Evolutionary conservation across 2,113 vertebrate species (phyloP).

Genomic region (Atherinomorus stipes): DNA sequence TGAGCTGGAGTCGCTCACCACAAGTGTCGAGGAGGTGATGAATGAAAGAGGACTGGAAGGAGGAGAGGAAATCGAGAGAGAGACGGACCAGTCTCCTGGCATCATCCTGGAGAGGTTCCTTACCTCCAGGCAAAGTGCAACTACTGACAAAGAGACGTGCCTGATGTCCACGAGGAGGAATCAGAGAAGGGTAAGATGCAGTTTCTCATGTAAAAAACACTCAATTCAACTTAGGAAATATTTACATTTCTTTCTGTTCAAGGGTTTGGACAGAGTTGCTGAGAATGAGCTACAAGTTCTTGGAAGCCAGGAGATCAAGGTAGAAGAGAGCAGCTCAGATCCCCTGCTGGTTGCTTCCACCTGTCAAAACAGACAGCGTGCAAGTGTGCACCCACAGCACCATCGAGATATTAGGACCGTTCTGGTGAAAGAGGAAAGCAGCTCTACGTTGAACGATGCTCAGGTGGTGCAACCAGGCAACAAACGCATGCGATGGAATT

Average conservation of each 20-base stretch:
- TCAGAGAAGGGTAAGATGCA: slow-evolving; percentile 53
- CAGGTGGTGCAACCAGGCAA: slow-evolving; percentile 43
- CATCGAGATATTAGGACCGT: slow-evolving; percentile 67
- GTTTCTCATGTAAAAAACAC: not conserved
- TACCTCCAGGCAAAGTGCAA: slow-evolving; percentile 44
- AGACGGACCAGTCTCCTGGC: slow-evolving; percentile 63
- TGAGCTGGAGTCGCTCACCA: slow-evolving; percentile 65
- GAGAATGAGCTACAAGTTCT: slow-evolving; percentile 24
- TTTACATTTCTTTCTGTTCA: slow-evolving; percentile 14
- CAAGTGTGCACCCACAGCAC: slow-evolving; percentile 40
- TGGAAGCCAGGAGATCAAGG: slow-evolving; percentile 65
- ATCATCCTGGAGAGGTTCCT: slow-evolving; percentile 77
- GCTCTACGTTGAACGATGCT: slow-evolving; percentile 54
- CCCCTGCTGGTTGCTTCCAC: not conserved
- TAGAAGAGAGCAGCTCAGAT: slow-evolving; percentile 63
- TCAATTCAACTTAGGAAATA: not conserved
- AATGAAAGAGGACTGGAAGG: slow-evolving; percentile 38
- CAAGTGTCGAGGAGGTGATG: slow-evolving; percentile 56
- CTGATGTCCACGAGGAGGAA: not conserved
- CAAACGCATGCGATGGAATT: slow-evolving; percentile 59
- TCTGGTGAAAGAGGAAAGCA: slow-evolving; percentile 81
- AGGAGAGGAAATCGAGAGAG: slow-evolving; percentile 39
- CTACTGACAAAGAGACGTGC: slow-evolving; percentile 14
- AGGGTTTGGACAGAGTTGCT: slow-evolving; percentile 34
- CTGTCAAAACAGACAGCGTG: slow-evolving; percentile 30